Percentiles rank a stretch among this genome's conserved stretches.
Evolutionary conservation across 2,888 invertebrate species (phyloP).

Genomic region (Drosophila dives): DNA sequence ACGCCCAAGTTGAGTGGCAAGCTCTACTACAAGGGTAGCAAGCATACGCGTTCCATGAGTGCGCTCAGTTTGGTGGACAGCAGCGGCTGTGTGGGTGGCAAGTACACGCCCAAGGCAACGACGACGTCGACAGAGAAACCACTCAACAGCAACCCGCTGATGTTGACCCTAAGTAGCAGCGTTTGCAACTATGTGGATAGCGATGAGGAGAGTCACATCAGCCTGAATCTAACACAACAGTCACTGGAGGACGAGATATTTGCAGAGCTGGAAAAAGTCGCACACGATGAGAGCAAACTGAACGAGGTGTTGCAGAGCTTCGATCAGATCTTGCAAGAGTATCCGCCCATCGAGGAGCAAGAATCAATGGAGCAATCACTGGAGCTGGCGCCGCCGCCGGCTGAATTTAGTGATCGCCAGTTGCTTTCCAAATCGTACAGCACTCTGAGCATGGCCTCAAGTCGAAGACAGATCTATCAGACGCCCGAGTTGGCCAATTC

Average conservation of each 20-base stretch:
- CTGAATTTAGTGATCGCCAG: conserved; percentile 46
- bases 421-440: conserved; percentile 89
- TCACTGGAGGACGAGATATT: conserved; percentile 85
- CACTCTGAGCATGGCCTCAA: conserved; percentile 87
- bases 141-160: conserved; percentile 15
- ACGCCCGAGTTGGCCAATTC: conserved; percentile 60
- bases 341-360: conserved; percentile 62
- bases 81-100: conserved; percentile 62
- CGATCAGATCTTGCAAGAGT: conserved; percentile 86
- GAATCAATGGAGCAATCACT: conserved; percentile 15
- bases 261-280: conserved; percentile 84
- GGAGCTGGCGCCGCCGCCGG: conserved; percentile 48
- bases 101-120: conserved; percentile 60
- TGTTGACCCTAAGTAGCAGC: conserved; percentile 49
- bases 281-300: conserved; percentile 85
- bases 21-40: conserved; percentile 81
- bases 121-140: conserved; percentile 1
- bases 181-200: conserved; percentile 78
- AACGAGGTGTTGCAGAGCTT: conserved; percentile 86
- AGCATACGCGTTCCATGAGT: conserved; percentile 80
- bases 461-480: conserved; percentile 63
- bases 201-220: conserved; percentile 80
- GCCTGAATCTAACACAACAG: conserved; percentile 80
- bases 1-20: conserved; percentile 82
- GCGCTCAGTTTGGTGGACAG: conserved; percentile 66